Evolutionary conservation across 2,888 invertebrate genomes (phyloP).

Genomic region (Trissoscelio sp.): DNA sequence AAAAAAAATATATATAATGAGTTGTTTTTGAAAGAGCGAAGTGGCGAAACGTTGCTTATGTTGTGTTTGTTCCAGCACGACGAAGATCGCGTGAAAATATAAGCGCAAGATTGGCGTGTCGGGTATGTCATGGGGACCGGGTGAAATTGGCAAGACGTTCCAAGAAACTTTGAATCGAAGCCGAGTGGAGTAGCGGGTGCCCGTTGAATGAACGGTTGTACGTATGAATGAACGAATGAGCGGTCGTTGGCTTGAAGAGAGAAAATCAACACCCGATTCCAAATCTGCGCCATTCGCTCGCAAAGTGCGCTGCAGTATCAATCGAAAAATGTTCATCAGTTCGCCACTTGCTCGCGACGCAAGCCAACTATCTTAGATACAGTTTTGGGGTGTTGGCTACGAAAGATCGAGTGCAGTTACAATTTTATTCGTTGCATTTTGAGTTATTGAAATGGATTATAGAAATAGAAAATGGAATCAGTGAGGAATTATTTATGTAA

Average conservation of each 20-base stretch:
- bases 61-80: conserved; percentile 30
- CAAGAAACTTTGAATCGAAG: conserved; percentile 81
- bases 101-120: conserved; percentile 67
- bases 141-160: conserved; percentile 81
- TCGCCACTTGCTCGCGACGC: conserved; percentile 30
- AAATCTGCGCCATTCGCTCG: conserved; percentile 64
- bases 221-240: conserved; percentile 72
- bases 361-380: conserved; percentile 46
- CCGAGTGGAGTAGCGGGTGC: conserved; percentile 77
- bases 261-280: conserved; percentile 71
- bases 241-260: conserved; percentile 71
- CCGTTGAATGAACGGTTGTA: conserved; percentile 75
- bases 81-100: conserved; percentile 61
- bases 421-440: too few species aligned
- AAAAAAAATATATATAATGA: too few species aligned
- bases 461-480: too few species aligned
- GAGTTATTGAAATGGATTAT: too few species aligned
- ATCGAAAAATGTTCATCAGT: conserved; percentile 58
- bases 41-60: too few species aligned
- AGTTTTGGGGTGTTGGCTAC: conserved; percentile 34
- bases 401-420: too few species aligned
- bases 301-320: conserved; percentile 41
- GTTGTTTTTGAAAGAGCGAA: too few species aligned
- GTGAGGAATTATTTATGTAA: too few species aligned
- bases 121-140: conserved; percentile 73